Percentiles rank a stretch among this genome's conserved stretches.
Evolutionary conservation across 2,888 invertebrate species (phyloP).

Genomic region (Falcaria lacertinaria): DNA sequence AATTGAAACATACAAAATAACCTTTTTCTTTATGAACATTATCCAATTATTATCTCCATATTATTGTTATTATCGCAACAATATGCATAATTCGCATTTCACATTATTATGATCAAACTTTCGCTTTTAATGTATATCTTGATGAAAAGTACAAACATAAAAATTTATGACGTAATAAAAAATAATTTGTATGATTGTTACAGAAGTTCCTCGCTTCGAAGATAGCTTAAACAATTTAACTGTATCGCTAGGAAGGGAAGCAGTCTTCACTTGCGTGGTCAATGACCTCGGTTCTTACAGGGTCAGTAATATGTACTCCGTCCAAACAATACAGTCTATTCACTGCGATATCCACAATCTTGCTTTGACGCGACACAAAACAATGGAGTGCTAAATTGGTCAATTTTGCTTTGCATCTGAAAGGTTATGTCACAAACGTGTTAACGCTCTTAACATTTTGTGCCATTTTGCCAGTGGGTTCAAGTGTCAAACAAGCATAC

Average conservation of each 20-base stretch:
- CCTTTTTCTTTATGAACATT: no score
- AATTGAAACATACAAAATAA: no score
- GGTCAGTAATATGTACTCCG: slow-evolving; percentile 78
- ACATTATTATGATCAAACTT: not conserved
- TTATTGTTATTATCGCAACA: no score
- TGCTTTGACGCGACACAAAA: slow-evolving; percentile 15
- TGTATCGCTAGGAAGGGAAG: slow-evolving; percentile 89
- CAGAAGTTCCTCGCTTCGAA: slow-evolving; percentile 86
- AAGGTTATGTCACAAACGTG: not conserved
- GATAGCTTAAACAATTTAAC: slow-evolving; percentile 90
- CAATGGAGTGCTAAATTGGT: slow-evolving; percentile 5
- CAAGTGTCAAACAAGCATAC: no score
- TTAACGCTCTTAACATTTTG: no score
- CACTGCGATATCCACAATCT: slow-evolving; percentile 15
- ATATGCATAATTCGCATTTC: no score
- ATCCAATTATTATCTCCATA: no score
- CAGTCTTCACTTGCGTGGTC: slow-evolving; percentile 90
- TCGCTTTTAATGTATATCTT: not conserved
- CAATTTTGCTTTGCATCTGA: slow-evolving; percentile 3
- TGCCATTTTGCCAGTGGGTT: not conserved
- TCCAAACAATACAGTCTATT: slow-evolving; percentile 14
- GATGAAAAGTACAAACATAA: slow-evolving; percentile 2
- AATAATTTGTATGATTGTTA: slow-evolving; percentile 44
- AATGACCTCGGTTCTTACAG: slow-evolving; percentile 88
- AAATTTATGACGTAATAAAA: slow-evolving; percentile 17